These are phyloP conservation scores for Nephrotoma appendiculata DNA, from an alignment of 2,888 invertebrate species.

Conservation along the genomic window DNA sequence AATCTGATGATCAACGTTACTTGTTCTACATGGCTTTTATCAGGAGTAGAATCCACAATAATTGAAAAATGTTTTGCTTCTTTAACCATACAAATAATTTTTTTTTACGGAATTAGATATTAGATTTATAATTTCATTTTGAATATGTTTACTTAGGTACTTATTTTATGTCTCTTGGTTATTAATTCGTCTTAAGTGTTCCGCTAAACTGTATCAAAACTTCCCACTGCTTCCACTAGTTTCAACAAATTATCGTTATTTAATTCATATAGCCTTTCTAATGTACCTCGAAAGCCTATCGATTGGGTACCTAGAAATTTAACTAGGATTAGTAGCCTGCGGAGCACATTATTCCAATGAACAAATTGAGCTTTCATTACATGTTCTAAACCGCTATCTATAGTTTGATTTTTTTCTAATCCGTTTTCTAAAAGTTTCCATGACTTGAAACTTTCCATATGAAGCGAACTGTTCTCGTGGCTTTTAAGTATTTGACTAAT, in stretches of 20 bases:
- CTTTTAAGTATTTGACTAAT: constrained; percentile 4
- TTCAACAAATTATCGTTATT: background rate
- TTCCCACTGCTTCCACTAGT: background rate
- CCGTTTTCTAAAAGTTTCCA: background rate
- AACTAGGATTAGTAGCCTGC: background rate
- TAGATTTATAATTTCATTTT: background rate
- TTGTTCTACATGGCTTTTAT: background rate
- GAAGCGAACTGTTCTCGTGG: constrained; percentile 3
- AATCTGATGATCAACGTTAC: background rate
- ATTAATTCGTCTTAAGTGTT: background rate
- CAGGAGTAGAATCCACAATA: background rate
- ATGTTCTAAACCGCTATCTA: background rate
- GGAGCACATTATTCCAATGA: background rate
- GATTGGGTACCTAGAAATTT: constrained; percentile 6
- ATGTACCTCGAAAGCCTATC: background rate
- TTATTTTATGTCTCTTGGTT: background rate
- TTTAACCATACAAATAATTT: background rate
- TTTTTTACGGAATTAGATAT: background rate
- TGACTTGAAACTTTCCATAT: background rate
- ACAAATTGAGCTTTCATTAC: background rate
- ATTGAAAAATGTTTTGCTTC: background rate
- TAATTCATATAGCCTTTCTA: no score
- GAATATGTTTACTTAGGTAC: background rate
- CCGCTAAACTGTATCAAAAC: background rate
- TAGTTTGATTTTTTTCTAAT: background rate